phyloP scores from a whole-genome alignment of 1,140 invertebrate genomes.

The Drosophila sucinea region DNA sequence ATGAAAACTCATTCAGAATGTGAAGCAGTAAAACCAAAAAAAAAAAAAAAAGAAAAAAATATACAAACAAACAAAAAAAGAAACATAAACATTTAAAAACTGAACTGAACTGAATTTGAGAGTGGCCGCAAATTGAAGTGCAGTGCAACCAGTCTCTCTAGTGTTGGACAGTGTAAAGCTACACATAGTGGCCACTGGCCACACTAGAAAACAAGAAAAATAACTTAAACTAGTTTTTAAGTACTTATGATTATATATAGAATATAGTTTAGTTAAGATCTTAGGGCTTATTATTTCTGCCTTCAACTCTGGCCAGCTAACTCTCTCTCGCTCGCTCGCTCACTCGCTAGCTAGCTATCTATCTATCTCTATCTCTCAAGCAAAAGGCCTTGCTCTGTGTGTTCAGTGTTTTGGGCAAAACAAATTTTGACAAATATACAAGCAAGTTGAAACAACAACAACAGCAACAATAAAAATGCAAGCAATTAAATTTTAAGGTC shows the following conservation, averaged over 20 bases:
- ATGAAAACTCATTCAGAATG: constrained; percentile 77
- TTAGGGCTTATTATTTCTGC: constrained; percentile 18
- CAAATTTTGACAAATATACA: constrained; percentile 26
- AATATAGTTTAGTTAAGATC: no score
- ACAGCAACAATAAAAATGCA: constrained; percentile 47
- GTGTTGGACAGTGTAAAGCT: constrained; percentile 19
- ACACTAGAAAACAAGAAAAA: no score
- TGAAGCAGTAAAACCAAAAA: constrained; percentile 49
- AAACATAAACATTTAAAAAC: constrained; percentile 8
- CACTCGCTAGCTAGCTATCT: not conserved
- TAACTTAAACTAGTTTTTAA: constrained; percentile 24
- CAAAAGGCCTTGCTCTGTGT: constrained; percentile 76
- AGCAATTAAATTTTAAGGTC: constrained; percentile 56
- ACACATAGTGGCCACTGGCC: no score
- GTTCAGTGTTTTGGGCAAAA: constrained; percentile 74
- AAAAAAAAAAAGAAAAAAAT: constrained; percentile 46
- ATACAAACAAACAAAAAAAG: constrained; percentile 45
- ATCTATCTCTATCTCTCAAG: constrained; percentile 17
- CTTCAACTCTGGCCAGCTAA: constrained; percentile 48
- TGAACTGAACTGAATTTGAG: constrained; percentile 4
- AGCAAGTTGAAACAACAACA: constrained; percentile 41
- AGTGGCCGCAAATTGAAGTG: not conserved
- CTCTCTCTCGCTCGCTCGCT: constrained; percentile 6
- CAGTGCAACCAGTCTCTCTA: not conserved
- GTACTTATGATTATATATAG: no score